phyloP scores from a whole-genome alignment of 2,113 vertebrate genomes.

The Coryphaenoides rupestris region DNA sequence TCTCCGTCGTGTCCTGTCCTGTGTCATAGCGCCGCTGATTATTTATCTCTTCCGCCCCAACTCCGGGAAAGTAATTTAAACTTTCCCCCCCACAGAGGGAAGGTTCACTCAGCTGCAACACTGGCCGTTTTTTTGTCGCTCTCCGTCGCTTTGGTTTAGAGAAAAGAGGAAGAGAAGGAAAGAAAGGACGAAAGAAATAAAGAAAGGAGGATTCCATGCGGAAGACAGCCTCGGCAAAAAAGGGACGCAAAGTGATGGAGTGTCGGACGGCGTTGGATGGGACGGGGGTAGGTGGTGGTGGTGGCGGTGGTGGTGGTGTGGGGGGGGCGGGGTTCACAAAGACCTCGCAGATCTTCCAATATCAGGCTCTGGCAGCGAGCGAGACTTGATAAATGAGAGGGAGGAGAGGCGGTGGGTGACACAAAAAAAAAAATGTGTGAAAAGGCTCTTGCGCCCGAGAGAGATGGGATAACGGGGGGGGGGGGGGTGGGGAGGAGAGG shows the following conservation, averaged over 20 bases:
- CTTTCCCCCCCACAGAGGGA: slow-evolving; percentile 32
- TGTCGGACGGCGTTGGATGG: slow-evolving; percentile 44
- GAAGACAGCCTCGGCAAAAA: slow-evolving; percentile 9
- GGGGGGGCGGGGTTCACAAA: slow-evolving; percentile 24
- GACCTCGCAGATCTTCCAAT: slow-evolving; percentile 47
- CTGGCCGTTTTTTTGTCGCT: slow-evolving; percentile 51
- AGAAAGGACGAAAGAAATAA: too few species aligned
- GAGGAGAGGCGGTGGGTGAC: slow-evolving; percentile 20
- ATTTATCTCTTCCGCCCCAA: not conserved
- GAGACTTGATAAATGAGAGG: slow-evolving; percentile 49
- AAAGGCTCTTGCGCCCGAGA: slow-evolving; percentile 28
- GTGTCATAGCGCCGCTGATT: not conserved
- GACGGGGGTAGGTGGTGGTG: not conserved
- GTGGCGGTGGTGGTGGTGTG: too few species aligned
- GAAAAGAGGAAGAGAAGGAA: too few species aligned
- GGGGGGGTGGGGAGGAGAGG: too few species aligned
- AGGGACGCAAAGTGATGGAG: slow-evolving; percentile 29
- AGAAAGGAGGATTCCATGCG: slow-evolving; percentile 24
- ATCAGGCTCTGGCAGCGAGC: slow-evolving; percentile 45
- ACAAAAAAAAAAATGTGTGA: slow-evolving; percentile 44
- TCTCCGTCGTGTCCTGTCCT: too few species aligned
- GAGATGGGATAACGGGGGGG: too few species aligned
- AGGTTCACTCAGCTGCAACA: slow-evolving; percentile 55
- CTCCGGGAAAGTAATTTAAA: slow-evolving; percentile 15
- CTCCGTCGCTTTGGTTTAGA: slow-evolving; percentile 47